These are phyloP conservation scores for Parnassius orleans DNA, from an alignment of 2,888 invertebrate species.

Conservation along the genomic window DNA sequence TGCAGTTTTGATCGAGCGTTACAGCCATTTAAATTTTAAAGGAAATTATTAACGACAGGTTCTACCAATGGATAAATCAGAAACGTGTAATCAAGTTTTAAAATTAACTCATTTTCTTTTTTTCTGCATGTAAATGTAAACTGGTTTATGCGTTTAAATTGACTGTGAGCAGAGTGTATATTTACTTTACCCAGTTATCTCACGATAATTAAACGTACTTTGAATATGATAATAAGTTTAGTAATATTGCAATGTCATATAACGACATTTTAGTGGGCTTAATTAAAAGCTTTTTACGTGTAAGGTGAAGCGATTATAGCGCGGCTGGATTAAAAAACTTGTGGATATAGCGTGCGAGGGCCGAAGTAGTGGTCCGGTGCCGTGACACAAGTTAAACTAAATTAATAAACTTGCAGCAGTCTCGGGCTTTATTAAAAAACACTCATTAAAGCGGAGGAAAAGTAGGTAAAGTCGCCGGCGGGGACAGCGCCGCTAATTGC, in stretches of 20 bases:
- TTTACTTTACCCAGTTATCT: constrained; percentile 14
- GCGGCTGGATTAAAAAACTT: constrained; percentile 57
- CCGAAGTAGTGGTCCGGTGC: constrained; percentile 44
- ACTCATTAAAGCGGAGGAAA: constrained; percentile 79
- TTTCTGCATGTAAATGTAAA: constrained; percentile 22
- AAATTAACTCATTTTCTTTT: constrained; percentile 28
- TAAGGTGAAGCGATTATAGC: constrained; percentile 40
- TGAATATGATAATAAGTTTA: constrained; percentile 16
- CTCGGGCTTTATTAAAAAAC: constrained; percentile 79
- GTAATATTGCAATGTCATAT: constrained; percentile 20
- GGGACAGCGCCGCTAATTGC: constrained; percentile 81
- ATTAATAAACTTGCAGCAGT: constrained; percentile 79
- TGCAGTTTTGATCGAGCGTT: constrained; percentile 9
- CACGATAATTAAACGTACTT: constrained; percentile 10
- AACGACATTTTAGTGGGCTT: constrained; percentile 31
- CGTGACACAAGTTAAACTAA: constrained; percentile 78
- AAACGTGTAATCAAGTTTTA: constrained; percentile 25
- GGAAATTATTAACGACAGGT: constrained; percentile 23
- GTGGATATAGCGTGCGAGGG: constrained; percentile 49
- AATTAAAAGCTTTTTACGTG: constrained; percentile 35
- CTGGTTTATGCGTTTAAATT: constrained; percentile 31
- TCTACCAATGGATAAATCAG: constrained; percentile 17
- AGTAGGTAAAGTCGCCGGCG: constrained; percentile 78
- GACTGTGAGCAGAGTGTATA: constrained; percentile 14
- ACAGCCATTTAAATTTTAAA: constrained; percentile 31